These are phyloP conservation scores for Pachymerium ferrugineum DNA, from an alignment of 2,888 invertebrate species.

Conservation along the genomic window DNA sequence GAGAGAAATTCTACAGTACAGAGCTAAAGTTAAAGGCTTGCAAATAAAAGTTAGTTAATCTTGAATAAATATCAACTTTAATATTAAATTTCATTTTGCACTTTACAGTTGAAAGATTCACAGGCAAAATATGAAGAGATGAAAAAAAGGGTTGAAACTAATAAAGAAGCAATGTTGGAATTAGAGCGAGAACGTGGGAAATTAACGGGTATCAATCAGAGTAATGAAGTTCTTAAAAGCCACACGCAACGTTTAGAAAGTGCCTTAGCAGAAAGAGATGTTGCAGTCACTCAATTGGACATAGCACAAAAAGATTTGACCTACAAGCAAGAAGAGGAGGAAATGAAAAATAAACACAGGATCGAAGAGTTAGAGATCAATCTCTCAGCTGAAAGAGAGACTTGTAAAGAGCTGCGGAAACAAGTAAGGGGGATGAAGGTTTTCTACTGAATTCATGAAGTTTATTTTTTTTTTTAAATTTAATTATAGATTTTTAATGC, in stretches of 20 bases:
- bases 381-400: slow-evolving; percentile 44
- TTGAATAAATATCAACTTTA: not conserved
- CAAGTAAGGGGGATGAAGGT: no score
- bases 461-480: not conserved
- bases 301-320: slow-evolving; percentile 36
- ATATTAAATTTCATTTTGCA: not conserved
- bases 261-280: slow-evolving; percentile 45
- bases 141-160: slow-evolving; percentile 40
- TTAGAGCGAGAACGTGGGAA: slow-evolving; percentile 48
- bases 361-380: slow-evolving; percentile 43
- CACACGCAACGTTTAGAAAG: slow-evolving; percentile 46
- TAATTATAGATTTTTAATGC: slow-evolving; percentile 37
- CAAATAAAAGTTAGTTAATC: slow-evolving; percentile 33
- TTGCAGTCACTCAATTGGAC: slow-evolving; percentile 43
- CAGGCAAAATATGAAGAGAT: slow-evolving; percentile 37
- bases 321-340: slow-evolving; percentile 41
- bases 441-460: not conserved
- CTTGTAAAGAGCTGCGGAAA: slow-evolving; percentile 45
- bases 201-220: slow-evolving; percentile 45
- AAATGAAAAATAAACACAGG: slow-evolving; percentile 39
- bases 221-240: slow-evolving; percentile 44
- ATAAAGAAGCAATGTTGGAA: slow-evolving; percentile 44
- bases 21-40: slow-evolving; percentile 26
- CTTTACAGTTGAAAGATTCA: slow-evolving; percentile 28
- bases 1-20: not conserved